Evolutionary conservation across 2,113 vertebrate species (phyloP).

Genomic region (Phaetusa simplex): DNA sequence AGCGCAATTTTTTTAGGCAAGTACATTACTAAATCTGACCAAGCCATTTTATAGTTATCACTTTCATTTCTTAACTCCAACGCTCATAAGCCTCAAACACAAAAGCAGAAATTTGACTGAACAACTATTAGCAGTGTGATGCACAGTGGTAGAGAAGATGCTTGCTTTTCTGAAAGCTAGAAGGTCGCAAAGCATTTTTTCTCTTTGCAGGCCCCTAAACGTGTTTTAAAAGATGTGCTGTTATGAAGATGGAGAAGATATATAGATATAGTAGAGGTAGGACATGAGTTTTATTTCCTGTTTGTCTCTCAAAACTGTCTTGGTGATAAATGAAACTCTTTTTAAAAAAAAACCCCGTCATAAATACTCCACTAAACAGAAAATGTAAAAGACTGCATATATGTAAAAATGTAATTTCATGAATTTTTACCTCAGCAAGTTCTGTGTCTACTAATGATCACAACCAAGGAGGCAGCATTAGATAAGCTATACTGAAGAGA

Average conservation of each 20-base stretch:
- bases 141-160: not conserved
- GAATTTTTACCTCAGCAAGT: not conserved
- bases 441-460: not conserved
- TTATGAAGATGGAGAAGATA: not conserved
- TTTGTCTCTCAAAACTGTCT: not conserved
- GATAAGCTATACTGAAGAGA: not conserved
- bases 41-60: not conserved
- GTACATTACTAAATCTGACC: not conserved
- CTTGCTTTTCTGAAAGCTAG: not conserved
- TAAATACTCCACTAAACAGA: not conserved
- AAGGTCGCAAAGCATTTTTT: not conserved
- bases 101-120: not conserved
- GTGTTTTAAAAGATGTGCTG: not conserved
- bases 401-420: not conserved
- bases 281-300: not conserved
- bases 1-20: not conserved
- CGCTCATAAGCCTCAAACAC: not conserved
- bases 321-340: not conserved
- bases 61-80: not conserved
- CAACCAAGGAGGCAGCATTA: not conserved
- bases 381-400: not conserved
- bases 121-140: not conserved
- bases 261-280: accelerated
- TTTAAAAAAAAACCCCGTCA: not conserved
- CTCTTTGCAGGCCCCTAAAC: not conserved